Percentiles rank a stretch among this genome's conserved stretches.
Conservation (phyloP, 92 coral and sea anemone species). For the Nematostella vectensis region DNA sequence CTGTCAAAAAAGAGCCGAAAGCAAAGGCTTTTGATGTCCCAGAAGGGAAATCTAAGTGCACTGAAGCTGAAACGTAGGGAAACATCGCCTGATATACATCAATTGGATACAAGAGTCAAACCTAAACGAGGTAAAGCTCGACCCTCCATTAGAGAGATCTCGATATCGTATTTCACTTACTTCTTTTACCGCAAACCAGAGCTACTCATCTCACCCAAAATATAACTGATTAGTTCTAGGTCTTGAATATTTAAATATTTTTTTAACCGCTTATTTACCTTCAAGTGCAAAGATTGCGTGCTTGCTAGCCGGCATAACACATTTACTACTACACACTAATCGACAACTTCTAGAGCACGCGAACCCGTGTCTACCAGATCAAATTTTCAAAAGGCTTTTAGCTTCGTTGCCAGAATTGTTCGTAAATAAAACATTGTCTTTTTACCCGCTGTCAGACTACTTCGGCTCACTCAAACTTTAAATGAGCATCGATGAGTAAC, state of each 20-base stretch:
- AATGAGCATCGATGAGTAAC: too few relatives aligned
- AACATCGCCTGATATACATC: conserved; percentile 70
- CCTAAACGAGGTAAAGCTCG: conserved; percentile 70
- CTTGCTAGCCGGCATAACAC: conserved; percentile 1
- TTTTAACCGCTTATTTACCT: neutral
- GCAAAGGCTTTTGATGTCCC: conserved; percentile 74
- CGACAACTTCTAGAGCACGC: too few relatives aligned
- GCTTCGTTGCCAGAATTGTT: too few relatives aligned
- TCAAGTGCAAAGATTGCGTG: neutral
- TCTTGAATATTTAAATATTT: too few relatives aligned
- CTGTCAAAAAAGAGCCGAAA: conserved; percentile 72
- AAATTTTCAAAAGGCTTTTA: too few relatives aligned
- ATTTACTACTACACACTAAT: too few relatives aligned
- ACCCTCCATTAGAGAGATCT: neutral
- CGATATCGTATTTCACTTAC: neutral
- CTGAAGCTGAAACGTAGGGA: conserved; percentile 62
- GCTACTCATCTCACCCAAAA: neutral
- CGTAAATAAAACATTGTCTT: too few relatives aligned
- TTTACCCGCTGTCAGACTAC: too few relatives aligned
- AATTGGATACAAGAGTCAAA: conserved; percentile 58
- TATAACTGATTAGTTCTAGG: neutral
- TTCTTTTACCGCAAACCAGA: neutral
- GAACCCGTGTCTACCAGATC: too few relatives aligned
- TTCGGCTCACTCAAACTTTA: too few relatives aligned
- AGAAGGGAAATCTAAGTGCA: conserved; percentile 53